phyloP scores from a whole-genome alignment of 2,113 vertebrate species.

The Synodontis membranacea region DNA sequence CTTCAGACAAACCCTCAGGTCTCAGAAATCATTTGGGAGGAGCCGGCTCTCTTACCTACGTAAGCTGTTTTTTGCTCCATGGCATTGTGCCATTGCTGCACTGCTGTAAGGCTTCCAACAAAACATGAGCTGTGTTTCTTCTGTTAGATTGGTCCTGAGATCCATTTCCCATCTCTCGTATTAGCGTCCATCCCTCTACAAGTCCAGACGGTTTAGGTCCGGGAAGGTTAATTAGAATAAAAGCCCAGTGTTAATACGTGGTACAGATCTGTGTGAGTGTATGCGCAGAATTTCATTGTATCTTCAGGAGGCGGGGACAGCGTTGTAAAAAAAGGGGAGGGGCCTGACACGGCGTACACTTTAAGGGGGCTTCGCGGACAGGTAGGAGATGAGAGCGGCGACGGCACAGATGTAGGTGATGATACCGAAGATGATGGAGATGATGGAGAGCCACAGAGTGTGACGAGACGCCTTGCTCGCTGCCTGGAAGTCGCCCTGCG shows the following conservation, averaged over 20 bases:
- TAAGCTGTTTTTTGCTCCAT: slow-evolving; percentile 5
- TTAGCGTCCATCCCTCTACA: not conserved
- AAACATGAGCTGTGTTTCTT: not conserved
- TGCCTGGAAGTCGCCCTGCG: slow-evolving; percentile 80
- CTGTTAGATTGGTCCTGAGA: slow-evolving; percentile 4
- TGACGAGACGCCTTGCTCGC: slow-evolving; percentile 81
- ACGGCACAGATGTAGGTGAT: slow-evolving; percentile 82
- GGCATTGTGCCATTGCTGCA: not conserved
- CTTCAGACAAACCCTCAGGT: slow-evolving; percentile 55
- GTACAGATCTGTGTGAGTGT: slow-evolving; percentile 38
- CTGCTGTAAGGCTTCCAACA: slow-evolving; percentile 19
- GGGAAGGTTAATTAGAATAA: slow-evolving; percentile 36
- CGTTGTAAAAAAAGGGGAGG: not conserved
- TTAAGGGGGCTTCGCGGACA: slow-evolving; percentile 81
- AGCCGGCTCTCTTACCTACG: slow-evolving; percentile 13
- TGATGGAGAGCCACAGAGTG: slow-evolving; percentile 83
- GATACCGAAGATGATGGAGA: slow-evolving; percentile 84
- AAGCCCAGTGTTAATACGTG: slow-evolving; percentile 37
- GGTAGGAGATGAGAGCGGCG: slow-evolving; percentile 81
- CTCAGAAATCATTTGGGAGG: slow-evolving; percentile 4
- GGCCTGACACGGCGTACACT: not conserved
- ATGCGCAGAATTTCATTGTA: slow-evolving; percentile 5
- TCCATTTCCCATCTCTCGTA: slow-evolving; percentile 15
- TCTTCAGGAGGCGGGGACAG: slow-evolving; percentile 1
- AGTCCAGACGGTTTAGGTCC: slow-evolving; percentile 17